Base-by-base conservation (phyloP, 2,888 invertebrate genomes). In the Alviniconcha strummeri region DNA sequence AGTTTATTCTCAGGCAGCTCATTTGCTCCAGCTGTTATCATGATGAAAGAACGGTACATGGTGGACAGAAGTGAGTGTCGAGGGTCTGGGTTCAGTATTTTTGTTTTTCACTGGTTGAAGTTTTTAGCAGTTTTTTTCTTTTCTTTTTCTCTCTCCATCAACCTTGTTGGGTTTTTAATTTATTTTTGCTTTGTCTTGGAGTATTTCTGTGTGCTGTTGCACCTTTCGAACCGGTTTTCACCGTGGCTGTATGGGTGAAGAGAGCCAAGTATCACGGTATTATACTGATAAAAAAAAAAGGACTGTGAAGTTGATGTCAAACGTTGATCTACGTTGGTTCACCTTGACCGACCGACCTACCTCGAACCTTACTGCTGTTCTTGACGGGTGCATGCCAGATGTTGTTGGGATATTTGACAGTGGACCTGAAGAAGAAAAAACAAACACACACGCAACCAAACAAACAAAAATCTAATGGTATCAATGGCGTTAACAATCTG, bases 341-440 rank as follows among this genome's bases (percentile, higher is more conserved):
- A 78, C 78, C 52, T 15, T 64, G 78, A 78, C 60, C 76, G 76
- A 77, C 56, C 74, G 78, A 78, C 78, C 78, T 78, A 78, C 78
- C 78, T 78, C 78, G 78, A 78, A 60, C 78, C 78, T 64, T 78
- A 78, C 78, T 78, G 78, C 78, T 78, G 78, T 78, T 78, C 64
- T 78, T 60, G n/a, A 78, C 78, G 57, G 57, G 78, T 78, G 78
- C 78, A 78, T 78, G 78, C 78, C 64, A 57, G 64, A 57, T 64
- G 78, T 64, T 78, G 78, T 13, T 13, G 13, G 60, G 60, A 8
- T 36, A 36, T 13, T 60, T 60, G 78, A 64, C 64, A 60, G 60
- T 78, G 57, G 60, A 64, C 60, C 60, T 78, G 36, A 36, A 64
- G 19, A 64, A 78, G 13, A 56, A 52, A 60, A 64, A 64, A 78